Evolutionary conservation across 1,140 invertebrate genomes (phyloP).

Genomic region (Grapholita molesta): DNA sequence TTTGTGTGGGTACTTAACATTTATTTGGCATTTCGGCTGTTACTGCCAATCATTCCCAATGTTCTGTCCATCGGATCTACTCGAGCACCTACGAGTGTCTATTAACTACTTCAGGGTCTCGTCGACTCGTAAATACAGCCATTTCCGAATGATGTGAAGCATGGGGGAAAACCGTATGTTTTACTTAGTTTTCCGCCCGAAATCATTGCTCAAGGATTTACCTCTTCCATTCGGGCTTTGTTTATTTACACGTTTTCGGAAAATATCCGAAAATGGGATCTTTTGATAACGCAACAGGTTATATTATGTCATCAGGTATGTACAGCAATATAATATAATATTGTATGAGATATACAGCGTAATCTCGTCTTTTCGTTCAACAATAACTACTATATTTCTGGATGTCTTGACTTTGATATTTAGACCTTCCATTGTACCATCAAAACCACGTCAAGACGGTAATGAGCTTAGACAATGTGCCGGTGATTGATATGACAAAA

Average conservation of each 20-base stretch:
- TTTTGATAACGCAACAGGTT: neutral
- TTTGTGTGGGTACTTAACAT: neutral
- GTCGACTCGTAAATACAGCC: neutral
- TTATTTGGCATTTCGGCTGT: neutral
- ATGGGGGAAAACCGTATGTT: conserved; percentile 6
- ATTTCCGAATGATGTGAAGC: neutral
- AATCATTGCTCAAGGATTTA: conserved; percentile 14
- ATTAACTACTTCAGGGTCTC: conserved; percentile 5
- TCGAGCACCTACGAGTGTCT: neutral
- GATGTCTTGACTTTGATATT: neutral
- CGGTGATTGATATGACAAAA: conserved; percentile 13
- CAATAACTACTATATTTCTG: neutral
- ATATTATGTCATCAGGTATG: too few relatives aligned
- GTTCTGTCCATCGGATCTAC: neutral
- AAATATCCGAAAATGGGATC: neutral
- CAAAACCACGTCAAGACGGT: neutral
- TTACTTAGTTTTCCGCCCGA: conserved; percentile 17
- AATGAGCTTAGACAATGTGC: neutral
- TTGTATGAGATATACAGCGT: too few relatives aligned
- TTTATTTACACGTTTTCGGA: neutral
- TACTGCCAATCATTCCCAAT: neutral
- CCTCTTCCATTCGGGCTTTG: neutral
- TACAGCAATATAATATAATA: too few relatives aligned
- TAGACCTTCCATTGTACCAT: neutral
- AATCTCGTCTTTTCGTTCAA: neutral